Percentiles rank a stretch among this genome's conserved stretches.
These are phyloP conservation scores for Clivina fossor DNA, from an alignment of 2,888 invertebrate genomes.

Conservation along the genomic window DNA sequence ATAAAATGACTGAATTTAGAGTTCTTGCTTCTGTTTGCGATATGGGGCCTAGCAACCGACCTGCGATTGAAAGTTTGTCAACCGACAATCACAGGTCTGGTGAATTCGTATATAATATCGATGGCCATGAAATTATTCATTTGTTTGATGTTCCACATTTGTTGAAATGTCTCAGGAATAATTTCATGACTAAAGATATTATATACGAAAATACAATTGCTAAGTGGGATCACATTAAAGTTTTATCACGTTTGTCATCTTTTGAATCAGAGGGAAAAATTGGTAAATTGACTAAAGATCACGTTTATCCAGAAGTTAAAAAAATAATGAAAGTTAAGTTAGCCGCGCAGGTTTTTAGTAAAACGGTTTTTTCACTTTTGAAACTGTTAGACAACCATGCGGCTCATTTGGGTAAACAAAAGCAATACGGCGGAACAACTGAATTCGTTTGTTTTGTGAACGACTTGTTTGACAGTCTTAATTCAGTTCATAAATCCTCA, in stretches of 20 bases:
- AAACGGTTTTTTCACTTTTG: too few species aligned
- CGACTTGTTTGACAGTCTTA: constrained; percentile 3
- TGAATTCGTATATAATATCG: constrained; percentile 9
- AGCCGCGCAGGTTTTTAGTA: too few species aligned
- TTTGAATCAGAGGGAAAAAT: background rate
- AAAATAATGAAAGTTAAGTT: too few species aligned
- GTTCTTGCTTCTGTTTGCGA: constrained; percentile 6
- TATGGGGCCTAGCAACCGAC: background rate
- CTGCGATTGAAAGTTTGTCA: background rate
- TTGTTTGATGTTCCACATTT: constrained; percentile 14
- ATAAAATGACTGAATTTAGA: constrained; percentile 6
- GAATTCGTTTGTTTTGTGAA: constrained; percentile 2
- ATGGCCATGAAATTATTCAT: constrained; percentile 18
- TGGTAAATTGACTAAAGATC: background rate
- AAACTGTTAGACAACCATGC: background rate
- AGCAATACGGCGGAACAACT: background rate
- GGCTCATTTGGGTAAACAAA: background rate
- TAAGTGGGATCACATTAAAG: background rate
- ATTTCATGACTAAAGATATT: constrained; percentile 9
- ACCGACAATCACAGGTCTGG: background rate
- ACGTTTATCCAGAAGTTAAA: constrained; percentile 1
- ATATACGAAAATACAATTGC: constrained; percentile 1
- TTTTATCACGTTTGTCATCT: background rate
- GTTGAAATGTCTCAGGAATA: constrained; percentile 8
- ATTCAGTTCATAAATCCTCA: background rate